phyloP scores from a whole-genome alignment of 2,113 vertebrate species.

The Todiramphus saurophagus region DNA sequence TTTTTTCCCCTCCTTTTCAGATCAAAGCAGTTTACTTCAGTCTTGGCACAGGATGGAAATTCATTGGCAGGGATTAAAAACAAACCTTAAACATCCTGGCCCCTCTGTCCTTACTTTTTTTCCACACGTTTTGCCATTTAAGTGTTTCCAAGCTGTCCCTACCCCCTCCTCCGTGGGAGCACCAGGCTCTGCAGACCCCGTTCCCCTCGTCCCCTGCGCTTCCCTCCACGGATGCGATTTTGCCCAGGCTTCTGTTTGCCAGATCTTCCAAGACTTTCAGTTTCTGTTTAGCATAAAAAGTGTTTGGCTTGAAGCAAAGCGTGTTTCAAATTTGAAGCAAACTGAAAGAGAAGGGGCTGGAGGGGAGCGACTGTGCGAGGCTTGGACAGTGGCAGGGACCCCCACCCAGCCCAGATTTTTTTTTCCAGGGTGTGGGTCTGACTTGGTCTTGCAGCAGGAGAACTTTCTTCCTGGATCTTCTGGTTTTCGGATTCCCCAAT shows the following conservation, averaged over 20 bases:
- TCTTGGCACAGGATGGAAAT: slow-evolving; percentile 48
- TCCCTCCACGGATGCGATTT: background rate
- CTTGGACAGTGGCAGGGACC: accelerated
- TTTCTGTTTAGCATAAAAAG: slow-evolving; percentile 53
- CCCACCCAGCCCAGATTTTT: background rate
- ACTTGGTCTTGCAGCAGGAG: background rate
- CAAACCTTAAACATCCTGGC: slow-evolving; percentile 54
- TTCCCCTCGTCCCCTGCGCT: background rate
- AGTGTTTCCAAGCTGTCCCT: slow-evolving; percentile 14
- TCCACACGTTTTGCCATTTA: background rate
- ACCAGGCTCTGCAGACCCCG: background rate
- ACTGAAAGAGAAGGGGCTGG: background rate
- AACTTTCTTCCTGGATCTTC: background rate
- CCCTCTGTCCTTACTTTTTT: slow-evolving; percentile 30
- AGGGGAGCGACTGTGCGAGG: background rate
- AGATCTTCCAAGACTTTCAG: slow-evolving; percentile 46
- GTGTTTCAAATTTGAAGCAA: background rate
- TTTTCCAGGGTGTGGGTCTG: background rate
- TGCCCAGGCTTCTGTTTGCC: slow-evolving; percentile 21
- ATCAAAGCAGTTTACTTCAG: slow-evolving; percentile 64
- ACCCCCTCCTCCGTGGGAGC: background rate
- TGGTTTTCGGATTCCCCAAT: accelerated
- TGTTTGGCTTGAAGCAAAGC: background rate
- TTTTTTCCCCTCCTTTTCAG: slow-evolving; percentile 15
- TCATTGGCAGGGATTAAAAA: slow-evolving; percentile 60